These are phyloP conservation scores for Cynocephalus volans DNA, from an alignment of 2,113 vertebrate genomes.

Conservation along the genomic window DNA sequence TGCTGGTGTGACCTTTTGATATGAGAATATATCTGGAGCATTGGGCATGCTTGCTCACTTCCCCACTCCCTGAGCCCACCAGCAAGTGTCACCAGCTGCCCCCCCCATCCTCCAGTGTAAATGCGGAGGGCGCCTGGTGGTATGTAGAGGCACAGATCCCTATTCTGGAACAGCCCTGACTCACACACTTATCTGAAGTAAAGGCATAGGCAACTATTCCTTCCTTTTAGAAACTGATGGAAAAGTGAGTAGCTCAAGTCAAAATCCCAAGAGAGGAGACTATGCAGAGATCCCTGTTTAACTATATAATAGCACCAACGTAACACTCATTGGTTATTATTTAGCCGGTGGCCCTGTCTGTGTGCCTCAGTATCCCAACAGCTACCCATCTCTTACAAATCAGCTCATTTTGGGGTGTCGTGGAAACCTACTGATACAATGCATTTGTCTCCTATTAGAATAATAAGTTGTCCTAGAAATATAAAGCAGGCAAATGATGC, in stretches of 20 bases:
- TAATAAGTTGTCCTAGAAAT: constrained; percentile 27
- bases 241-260: not conserved
- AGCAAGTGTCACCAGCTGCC: not conserved
- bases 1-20: not conserved
- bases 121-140: no score
- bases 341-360: not conserved
- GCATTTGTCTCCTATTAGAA: not conserved
- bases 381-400: not conserved
- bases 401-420: not conserved
- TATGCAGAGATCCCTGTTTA: not conserved
- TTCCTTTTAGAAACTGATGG: constrained; percentile 28
- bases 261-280: not conserved
- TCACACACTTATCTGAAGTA: not conserved
- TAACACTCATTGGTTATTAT: not conserved
- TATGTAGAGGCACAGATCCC: not conserved
- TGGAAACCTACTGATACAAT: not conserved
- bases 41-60: not conserved
- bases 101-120: not conserved
- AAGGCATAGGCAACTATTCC: not conserved
- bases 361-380: not conserved
- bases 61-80: not conserved
- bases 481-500: constrained; percentile 2
- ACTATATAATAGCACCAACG: not conserved
- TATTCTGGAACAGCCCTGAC: not conserved
- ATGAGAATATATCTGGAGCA: not conserved